A percentile compares a stretch with the other conserved stretches of the same genome.
Evolutionary conservation across 2,113 vertebrate genomes (phyloP).

Genomic region (Leucoraja erinaceus): DNA sequence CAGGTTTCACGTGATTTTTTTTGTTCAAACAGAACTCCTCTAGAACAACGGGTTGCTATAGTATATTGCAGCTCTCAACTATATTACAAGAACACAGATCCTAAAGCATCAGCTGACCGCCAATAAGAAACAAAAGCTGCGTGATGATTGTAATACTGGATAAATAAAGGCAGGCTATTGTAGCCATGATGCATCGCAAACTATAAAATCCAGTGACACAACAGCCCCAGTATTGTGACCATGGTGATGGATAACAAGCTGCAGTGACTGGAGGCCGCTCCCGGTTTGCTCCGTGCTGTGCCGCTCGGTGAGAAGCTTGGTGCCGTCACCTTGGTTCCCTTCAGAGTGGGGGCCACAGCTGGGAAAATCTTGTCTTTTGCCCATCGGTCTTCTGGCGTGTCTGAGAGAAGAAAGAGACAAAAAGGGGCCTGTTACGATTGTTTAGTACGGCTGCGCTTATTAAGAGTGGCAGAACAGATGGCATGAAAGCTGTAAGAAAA

Average conservation of each 20-base stretch:
- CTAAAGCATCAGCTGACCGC: constrained; percentile 13
- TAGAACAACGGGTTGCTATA: constrained; percentile 17
- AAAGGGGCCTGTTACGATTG: not conserved
- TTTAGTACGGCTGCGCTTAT: not conserved
- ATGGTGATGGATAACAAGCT: not conserved
- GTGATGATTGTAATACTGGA: constrained; percentile 28
- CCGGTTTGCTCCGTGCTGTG: not conserved
- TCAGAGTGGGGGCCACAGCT: constrained; percentile 4
- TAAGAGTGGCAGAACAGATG: not conserved
- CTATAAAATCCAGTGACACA: constrained; percentile 33
- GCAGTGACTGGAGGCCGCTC: not conserved
- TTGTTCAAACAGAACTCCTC: not conserved
- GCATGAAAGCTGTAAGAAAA: not conserved
- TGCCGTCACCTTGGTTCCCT: not conserved
- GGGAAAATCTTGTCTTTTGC: not conserved
- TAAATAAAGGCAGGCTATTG: not conserved
- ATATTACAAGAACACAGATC: constrained; percentile 33
- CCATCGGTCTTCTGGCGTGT: not conserved
- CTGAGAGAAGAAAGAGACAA: constrained; percentile 9
- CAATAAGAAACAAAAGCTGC: not conserved
- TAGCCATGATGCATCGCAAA: constrained; percentile 11
- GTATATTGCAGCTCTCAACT: constrained; percentile 35
- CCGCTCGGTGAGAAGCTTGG: not conserved
- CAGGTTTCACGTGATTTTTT: constrained; percentile 17
- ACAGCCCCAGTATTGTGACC: not conserved